These are phyloP conservation scores for Formica exsecta DNA, from an alignment of 1,140 invertebrate genomes.

Conservation along the genomic window DNA sequence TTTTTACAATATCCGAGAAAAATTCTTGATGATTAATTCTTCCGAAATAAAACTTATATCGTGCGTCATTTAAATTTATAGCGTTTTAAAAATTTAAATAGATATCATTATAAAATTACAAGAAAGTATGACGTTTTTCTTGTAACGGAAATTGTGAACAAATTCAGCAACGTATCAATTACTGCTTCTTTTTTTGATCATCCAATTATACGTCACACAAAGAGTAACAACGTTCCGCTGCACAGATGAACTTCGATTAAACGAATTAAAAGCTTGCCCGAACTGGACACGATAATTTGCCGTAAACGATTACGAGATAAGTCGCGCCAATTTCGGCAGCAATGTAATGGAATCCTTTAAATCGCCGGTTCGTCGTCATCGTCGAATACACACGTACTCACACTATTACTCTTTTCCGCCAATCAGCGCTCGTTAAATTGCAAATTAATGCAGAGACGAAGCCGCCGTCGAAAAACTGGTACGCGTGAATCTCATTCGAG, in stretches of 20 bases:
- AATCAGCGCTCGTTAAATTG: slow-evolving; percentile 67
- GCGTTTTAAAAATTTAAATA: not conserved
- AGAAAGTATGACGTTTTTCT: not conserved
- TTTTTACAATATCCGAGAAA: not conserved
- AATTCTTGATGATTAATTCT: not conserved
- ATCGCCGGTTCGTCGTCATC: slow-evolving; percentile 42
- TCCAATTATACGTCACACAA: slow-evolving; percentile 20
- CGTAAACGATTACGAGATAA: slow-evolving; percentile 59
- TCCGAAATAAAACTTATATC: not conserved
- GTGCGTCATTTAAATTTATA: not conserved
- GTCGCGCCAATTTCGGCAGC: slow-evolving; percentile 53
- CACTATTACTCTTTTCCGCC: slow-evolving; percentile 63
- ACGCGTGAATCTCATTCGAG: slow-evolving; percentile 29
- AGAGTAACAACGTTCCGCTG: slow-evolving; percentile 11
- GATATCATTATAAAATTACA: not conserved
- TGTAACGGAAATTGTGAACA: not conserved
- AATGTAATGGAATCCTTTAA: slow-evolving; percentile 51
- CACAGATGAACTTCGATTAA: slow-evolving; percentile 64
- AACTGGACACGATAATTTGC: slow-evolving; percentile 44
- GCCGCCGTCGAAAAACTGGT: slow-evolving; percentile 39
- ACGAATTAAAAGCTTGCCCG: slow-evolving; percentile 57
- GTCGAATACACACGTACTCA: slow-evolving; percentile 44
- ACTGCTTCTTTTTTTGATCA: slow-evolving; percentile 39
- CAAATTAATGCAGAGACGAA: slow-evolving; percentile 60
- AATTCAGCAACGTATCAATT: slow-evolving; percentile 56